Conservation (phyloP, 2,113 vertebrate genomes). For the Holacanthus passer region DNA sequence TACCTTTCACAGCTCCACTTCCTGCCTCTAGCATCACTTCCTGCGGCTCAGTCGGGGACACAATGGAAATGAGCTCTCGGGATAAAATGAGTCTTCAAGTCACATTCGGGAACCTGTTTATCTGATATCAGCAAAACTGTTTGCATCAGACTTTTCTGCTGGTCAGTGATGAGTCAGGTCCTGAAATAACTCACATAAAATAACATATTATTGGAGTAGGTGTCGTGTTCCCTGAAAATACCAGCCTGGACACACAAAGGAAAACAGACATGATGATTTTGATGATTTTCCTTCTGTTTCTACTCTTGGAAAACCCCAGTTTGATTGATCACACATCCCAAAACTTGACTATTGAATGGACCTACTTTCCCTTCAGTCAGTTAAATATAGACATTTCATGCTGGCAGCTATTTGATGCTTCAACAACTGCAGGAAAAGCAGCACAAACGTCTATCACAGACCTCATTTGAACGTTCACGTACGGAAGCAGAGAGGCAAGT, state of each 20-base stretch:
- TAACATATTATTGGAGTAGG: background rate
- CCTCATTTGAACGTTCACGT: background rate
- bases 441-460: background rate
- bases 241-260: background rate
- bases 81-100: constrained; percentile 18
- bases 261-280: background rate
- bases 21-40: constrained; percentile 64
- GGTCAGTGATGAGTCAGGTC: constrained; percentile 63
- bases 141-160: constrained; percentile 37
- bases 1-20: constrained; percentile 71
- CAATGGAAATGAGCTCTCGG: constrained; percentile 32
- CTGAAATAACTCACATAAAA: background rate
- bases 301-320: background rate
- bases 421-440: too few relatives aligned
- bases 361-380: background rate
- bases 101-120: constrained; percentile 51
- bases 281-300: background rate
- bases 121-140: constrained; percentile 18
- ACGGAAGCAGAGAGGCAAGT: too few relatives aligned
- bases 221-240: constrained; percentile 4
- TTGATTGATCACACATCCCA: background rate
- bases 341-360: background rate
- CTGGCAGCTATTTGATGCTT: too few relatives aligned
- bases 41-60: constrained; percentile 14
- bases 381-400: background rate